Base-by-base conservation (phyloP, 2,797 vertebrate genomes). In the Loris lydekkerianus region DNA sequence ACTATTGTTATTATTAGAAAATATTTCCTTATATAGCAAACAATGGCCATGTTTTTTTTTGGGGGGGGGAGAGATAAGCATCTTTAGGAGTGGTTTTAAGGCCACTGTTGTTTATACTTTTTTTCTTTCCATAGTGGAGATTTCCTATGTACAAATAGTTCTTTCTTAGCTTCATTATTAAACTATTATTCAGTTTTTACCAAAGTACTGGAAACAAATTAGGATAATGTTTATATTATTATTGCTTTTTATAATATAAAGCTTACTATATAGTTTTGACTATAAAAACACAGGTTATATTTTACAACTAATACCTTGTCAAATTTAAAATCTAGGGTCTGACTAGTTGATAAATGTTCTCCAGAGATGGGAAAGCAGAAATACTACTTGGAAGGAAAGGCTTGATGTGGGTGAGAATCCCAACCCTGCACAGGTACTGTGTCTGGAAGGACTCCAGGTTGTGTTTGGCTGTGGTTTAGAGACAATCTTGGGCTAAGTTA, bases 251-350 rank as follows among this genome's bases (percentile, higher is more conserved):
- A 31, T 43, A 63, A 46, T 93, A 73, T 2, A 76, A 46, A 76
- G 37, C 49, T 77, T 69, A 25, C 61, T 15, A 34, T 37, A 17
- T 53, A 70, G 25, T 88, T 89, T n/a, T 84, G 11, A 91, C 15
- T 89, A 9, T 82, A 88, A 87, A 61, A 40, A 63, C 6, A 73
- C 31, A 83, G 8, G 10, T 90, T 86, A 27, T 37, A 46, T 83
- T 91, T 95, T 93, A 2, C 2, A 86, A 87, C 21, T 61, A 58
- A 31, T 70, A 7, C n/a, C 5, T 89, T 73, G 81, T 63, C 21
- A 92, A 96, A 86, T 46, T 78, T 67, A n/a, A n/a, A 18, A 63
- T 9, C 25, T 94, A 27, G 85, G 13, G 29, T 65, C 75, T 93
- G 29, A 81, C 15, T 94, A 58, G 25, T n/a, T 23, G 23, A 84